Base-by-base conservation (phyloP, 2,113 vertebrate species). In the Donacobius atricapilla region DNA sequence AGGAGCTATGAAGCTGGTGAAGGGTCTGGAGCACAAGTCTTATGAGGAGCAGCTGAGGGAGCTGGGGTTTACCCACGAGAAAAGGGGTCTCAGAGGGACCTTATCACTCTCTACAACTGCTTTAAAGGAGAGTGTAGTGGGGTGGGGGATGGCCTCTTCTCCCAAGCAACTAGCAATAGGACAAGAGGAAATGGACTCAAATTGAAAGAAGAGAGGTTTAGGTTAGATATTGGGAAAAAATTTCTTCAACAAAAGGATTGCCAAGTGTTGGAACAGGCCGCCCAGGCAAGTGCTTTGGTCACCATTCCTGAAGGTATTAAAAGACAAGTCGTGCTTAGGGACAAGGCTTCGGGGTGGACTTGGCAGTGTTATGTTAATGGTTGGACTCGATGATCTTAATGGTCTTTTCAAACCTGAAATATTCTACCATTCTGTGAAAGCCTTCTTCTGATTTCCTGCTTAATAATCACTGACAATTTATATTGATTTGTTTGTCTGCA, bases 121-220 rank as follows among this genome's bases (percentile, higher is more conserved):
- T 31, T 45, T n/a, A 83, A 51, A 79, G 57, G 25, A 51, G 23
- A 6, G 7, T 30, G 20, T 15, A 89, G 9, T 0, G 2, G 51
- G 14, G 19, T 65, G 33, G 14, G 15, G 13, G 6, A 42, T 1
- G 0, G 15, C 13, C 15, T 60, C 27, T 77, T 87, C 10, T 87
- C 14, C 30, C 50, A 77, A 42, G 31, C 31, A 72, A 20, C 15
- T 24, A 30, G 37, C 0, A 0, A 30, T 1, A 68, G 22, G 8
- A 63, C 6, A 7, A 58, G 15, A 48, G 31, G 18, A 47, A 78
- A 61, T 2, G 6, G 58, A 19, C n/a, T 78, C 27, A 39, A 39
- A 37, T 56, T 73, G 30, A 2, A 11, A 37, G 31, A 77, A 11
- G 13, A 40, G 21, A 94, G 5, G 9, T 73, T 84, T 77, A 69